Percentiles rank a stretch among this genome's conserved stretches.
Conservation (phyloP, 2,888 invertebrate genomes). For the Apodemia duryi region DNA sequence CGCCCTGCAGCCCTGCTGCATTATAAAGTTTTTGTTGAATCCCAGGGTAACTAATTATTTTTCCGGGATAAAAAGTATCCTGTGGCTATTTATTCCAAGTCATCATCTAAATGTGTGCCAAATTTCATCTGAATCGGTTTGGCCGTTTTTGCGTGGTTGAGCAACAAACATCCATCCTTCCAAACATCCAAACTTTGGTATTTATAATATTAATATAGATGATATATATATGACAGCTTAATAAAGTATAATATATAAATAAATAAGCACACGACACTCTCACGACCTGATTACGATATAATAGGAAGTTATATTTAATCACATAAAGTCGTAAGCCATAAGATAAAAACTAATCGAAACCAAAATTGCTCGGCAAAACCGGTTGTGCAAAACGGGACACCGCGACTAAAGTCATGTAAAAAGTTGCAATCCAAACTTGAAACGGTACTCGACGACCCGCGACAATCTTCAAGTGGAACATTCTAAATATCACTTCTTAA, state of each 20-base stretch:
- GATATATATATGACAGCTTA: not conserved
- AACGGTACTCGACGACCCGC: slow-evolving; percentile 1
- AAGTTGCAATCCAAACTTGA: slow-evolving; percentile 8
- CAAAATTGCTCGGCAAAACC: slow-evolving; percentile 18
- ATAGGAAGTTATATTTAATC: not conserved
- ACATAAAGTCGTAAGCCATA: not conserved
- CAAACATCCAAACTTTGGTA: too few relatives aligned
- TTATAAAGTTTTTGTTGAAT: too few relatives aligned
- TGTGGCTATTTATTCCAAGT: too few relatives aligned
- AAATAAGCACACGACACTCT: not conserved
- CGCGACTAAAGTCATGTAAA: slow-evolving; percentile 20
- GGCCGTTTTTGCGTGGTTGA: too few relatives aligned
- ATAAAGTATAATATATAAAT: not conserved
- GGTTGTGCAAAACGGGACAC: slow-evolving; percentile 20
- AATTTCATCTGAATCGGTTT: too few relatives aligned
- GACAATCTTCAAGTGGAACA: not conserved
- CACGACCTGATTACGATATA: not conserved
- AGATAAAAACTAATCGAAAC: not conserved
- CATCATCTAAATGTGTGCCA: too few relatives aligned
- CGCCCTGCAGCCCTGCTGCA: too few relatives aligned
- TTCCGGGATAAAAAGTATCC: too few relatives aligned
- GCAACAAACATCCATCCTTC: too few relatives aligned
- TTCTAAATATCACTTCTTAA: slow-evolving; percentile 1
- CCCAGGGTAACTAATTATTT: too few relatives aligned
- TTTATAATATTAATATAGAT: too few relatives aligned